A percentile compares a stretch with the other conserved stretches of the same genome.
These are phyloP conservation scores for Listronotus bonariensis DNA, from an alignment of 1,140 invertebrate species.

Conservation along the genomic window DNA sequence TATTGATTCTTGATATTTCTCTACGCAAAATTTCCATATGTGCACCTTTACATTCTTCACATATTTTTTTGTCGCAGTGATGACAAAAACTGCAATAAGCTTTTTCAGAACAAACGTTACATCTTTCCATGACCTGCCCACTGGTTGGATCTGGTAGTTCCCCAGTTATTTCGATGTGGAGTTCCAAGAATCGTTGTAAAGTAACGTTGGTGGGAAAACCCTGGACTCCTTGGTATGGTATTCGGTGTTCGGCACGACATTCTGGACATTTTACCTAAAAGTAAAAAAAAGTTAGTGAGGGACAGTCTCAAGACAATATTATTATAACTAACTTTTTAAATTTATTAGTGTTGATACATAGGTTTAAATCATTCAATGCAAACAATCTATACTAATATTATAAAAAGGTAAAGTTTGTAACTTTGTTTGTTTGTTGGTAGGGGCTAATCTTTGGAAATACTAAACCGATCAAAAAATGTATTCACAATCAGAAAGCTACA, in stretches of 20 bases:
- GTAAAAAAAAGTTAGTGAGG: not conserved
- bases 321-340: too few species aligned
- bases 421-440: too few species aligned
- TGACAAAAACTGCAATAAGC: constrained; percentile 85
- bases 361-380: too few species aligned
- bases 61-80: constrained; percentile 94
- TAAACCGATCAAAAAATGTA: too few species aligned
- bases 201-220: constrained; percentile 96
- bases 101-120: constrained; percentile 93
- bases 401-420: too few species aligned
- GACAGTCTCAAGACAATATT: not conserved
- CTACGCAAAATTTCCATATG: constrained; percentile 94
- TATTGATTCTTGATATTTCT: constrained; percentile 92
- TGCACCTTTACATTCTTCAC: constrained; percentile 88
- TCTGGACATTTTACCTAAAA: constrained; percentile 96
- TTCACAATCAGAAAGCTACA: too few species aligned
- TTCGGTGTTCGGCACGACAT: constrained; percentile 95
- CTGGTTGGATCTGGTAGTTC: constrained; percentile 87
- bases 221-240: constrained; percentile 93
- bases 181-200: constrained; percentile 90
- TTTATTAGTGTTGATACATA: too few species aligned
- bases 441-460: too few species aligned
- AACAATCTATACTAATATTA: too few species aligned
- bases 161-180: constrained; percentile 92
- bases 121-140: constrained; percentile 83